A percentile compares a stretch with the other conserved stretches of the same genome.
Conservation (phyloP, 2,888 invertebrate genomes). For the Colostygia pectinataria region DNA sequence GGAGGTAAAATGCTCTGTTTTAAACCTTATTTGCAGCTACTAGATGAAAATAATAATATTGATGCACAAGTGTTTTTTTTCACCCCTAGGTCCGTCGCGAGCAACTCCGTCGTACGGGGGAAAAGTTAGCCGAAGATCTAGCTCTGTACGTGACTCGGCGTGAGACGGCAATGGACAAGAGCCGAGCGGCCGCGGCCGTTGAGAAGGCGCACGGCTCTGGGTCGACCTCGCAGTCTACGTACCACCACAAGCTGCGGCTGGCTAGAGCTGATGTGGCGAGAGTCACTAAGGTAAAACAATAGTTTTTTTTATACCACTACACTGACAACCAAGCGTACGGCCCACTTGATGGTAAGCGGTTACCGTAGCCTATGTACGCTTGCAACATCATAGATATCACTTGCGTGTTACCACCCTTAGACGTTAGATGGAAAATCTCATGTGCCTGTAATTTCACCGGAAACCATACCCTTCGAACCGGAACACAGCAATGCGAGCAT, state of each 20-base stretch:
- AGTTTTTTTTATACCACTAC: too few relatives aligned
- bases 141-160: slow-evolving; percentile 71
- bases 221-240: slow-evolving; percentile 60
- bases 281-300: slow-evolving; percentile 61
- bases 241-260: slow-evolving; percentile 69
- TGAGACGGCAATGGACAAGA: slow-evolving; percentile 68
- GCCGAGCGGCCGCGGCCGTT: slow-evolving; percentile 64
- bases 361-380: too few relatives aligned
- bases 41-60: too few relatives aligned
- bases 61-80: too few relatives aligned
- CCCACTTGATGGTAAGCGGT: too few relatives aligned
- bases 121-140: slow-evolving; percentile 71
- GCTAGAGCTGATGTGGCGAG: slow-evolving; percentile 66
- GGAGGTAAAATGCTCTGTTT: slow-evolving; percentile 81
- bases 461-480: too few relatives aligned
- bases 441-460: too few relatives aligned
- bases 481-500: too few relatives aligned
- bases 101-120: slow-evolving; percentile 69
- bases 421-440: too few relatives aligned
- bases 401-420: too few relatives aligned
- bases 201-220: slow-evolving; percentile 61
- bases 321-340: too few relatives aligned
- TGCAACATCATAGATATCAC: too few relatives aligned
- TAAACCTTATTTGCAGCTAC: background rate
- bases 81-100: slow-evolving; percentile 67